Evolutionary conservation across 2,797 vertebrate genomes (phyloP), one percentile per base, ranked within the genome.

Genomic region (Coendou prehensilis): DNA sequence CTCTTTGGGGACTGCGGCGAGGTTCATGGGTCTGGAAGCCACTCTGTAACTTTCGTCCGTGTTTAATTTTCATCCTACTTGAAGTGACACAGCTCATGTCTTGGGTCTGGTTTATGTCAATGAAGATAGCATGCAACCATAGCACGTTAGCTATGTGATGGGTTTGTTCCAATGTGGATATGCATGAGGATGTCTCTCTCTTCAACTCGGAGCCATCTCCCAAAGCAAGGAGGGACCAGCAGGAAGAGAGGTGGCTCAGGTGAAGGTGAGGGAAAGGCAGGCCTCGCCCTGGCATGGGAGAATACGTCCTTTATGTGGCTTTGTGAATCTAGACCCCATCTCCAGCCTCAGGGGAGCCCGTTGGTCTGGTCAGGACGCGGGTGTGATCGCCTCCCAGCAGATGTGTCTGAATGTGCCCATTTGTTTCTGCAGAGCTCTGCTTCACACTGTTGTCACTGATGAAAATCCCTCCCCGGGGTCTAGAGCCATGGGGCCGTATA

Each of bases 381-480:
- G 18, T 69, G 20, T 78, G 89, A 83, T 64, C 37, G 22, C 52
- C 86, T 93, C 64, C 33, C 23, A 26, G 76, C 82, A 84, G 64
- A 73, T n/a, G 30, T 84, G 50, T 84, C 86, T 56, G 2, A 7
- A 13, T 69, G 37, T 85, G 50, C 67, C 76, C 75, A 10, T 96
- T 97, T 95, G 81, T 94, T 92, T 85, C 91, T 82, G 45, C 23
- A 59, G 69, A 89, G 1, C 26, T 33, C 67, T 33, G 80, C n/a
- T 57, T 95, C 93, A 87, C 1, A 80, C 96, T 89, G 93, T 9
- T 93, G 59, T 75, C n/a, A 37, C 90, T 97, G 95, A 97, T 93
- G 86, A 94, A 97, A 95, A 87, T 91, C 82, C 14, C 59, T 26
- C 87, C 82, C 5, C 0, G 94, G 17, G 54, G 89, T 89, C 96